Base-by-base conservation (phyloP, 2,888 invertebrate species). In the Caenorhabditis sp. region DNA sequence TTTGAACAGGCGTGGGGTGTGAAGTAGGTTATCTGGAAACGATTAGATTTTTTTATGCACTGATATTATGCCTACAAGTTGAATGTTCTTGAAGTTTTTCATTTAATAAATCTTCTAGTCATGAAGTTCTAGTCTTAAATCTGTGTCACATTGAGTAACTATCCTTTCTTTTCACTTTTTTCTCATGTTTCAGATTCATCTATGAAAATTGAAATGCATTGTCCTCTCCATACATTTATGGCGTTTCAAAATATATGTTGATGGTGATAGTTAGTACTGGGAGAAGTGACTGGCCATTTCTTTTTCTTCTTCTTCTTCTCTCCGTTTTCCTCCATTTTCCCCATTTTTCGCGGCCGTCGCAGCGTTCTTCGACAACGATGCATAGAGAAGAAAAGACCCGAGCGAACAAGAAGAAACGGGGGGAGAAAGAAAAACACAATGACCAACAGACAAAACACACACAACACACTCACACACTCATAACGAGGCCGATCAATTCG, bases 381-480 rank as follows among this genome's bases (percentile, higher is more conserved):
- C 4, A 31, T 10, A 31, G 31, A 31, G 31, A 31, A 31, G 31
- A 31, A 31, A 31, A 31, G 31, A 31, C 31, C 31, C 10, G 5
- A 31, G 10, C 10, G 31, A 31, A 31, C 5, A 31, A 31, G 31
- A 17, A 14, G n/a, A 21, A 24, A n/a, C 54, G 8, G n/a, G n/a
- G 31, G 23, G 17, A 31, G 23, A 58, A 58, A 36, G 26, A 58
- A 65, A 37, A 19, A 59, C 21, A 37, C 53, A 58, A 54, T 37
- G 27, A 50, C 64, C 50, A 54, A 43, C 51, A 26, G 37, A 21
- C 36, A 54, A 43, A 59, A 55, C 63, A 57, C 37, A 37, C 63
- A 55, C 55, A 49, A 55, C 64, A 21, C 64, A 36, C 65, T 43
- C 37, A 53, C 59, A 59, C 65, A 60, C 65, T 51, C 64, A 65